Conservation (phyloP, 2,888 invertebrate genomes). For the Heteropelma amictum region DNA sequence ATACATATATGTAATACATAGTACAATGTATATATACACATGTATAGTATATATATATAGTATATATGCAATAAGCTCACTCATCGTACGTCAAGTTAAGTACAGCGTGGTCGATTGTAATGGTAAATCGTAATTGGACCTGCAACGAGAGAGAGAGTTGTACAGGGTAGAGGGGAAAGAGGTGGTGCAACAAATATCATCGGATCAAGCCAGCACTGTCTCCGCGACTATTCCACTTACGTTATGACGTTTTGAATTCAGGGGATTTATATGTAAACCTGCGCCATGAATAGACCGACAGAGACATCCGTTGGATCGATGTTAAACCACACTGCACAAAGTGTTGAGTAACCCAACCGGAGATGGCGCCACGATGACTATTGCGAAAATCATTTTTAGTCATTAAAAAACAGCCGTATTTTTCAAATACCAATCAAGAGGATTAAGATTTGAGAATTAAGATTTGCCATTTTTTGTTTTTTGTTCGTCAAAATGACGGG, state of each 20-base stretch:
- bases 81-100: constrained; percentile 50
- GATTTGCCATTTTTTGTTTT: too few species aligned
- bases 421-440: background rate
- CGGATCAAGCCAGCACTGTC: constrained; percentile 25
- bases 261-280: constrained; percentile 37
- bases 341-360: background rate
- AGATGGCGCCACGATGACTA: constrained; percentile 4
- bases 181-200: constrained; percentile 44
- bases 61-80: background rate
- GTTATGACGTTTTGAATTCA: constrained; percentile 25
- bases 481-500: too few species aligned
- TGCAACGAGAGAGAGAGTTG: constrained; percentile 25
- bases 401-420: background rate
- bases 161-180: background rate
- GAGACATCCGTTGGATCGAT: background rate
- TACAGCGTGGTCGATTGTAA: constrained; percentile 40
- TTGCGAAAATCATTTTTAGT: background rate
- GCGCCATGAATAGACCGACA: constrained; percentile 39
- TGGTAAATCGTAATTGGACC: constrained; percentile 53
- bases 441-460: too few species aligned
- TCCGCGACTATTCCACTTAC: constrained; percentile 10
- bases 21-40: too few species aligned
- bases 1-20: background rate
- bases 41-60: too few species aligned
- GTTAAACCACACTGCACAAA: background rate